Evolutionary conservation across 1,140 invertebrate genomes (phyloP), one percentile per base, ranked within the genome.

Genomic region (Bombus impatiens): DNA sequence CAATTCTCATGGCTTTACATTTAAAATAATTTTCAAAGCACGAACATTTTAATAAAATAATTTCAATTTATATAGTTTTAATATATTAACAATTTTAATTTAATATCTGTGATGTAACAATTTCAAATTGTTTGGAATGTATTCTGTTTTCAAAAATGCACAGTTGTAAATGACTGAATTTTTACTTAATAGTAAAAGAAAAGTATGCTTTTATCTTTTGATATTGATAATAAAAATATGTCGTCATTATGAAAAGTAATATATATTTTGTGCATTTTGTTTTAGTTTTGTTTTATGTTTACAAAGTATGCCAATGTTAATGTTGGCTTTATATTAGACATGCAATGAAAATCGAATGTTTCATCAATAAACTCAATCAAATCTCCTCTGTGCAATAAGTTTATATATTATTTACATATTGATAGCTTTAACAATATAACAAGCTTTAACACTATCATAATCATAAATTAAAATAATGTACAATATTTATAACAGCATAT

Each of bases 331-430:
- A 62, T 12, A 35, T 18, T 47, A n/a, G 76, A 37, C 59, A 67
- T 77, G 5, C 32, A 71, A 79, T 79, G 1, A 25, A 78, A 59
- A 84, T 79, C 22, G 44, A 81, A 81, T 71, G n/a, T 57, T 32
- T n/a, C 18, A 40, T 53, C 25, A 71, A 71, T 72, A 71, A 59
- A 62, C 18, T 62, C 25, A 71, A 84, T 35, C 22, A 59, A 62
- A 25, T 62, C 10, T 72, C 32, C 67, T 62, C 59, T 70, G 68
- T 85, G 77, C 42, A 86, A 32, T 37, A 71, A 44, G 70, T 78
- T 35, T 37, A 57, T 86, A 72, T 83, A 84, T 86, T 86, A 86
- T 86, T 77, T 86, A 84, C 80, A 86, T 86, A 86, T 83, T 71
- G 74, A 86, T 81, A 86, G 32, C 57, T 83, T 77, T 62, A 83